Evolutionary conservation across 2,113 vertebrate genomes (phyloP), one percentile per base, ranked within the genome.

Genomic region (Sitta europaea): DNA sequence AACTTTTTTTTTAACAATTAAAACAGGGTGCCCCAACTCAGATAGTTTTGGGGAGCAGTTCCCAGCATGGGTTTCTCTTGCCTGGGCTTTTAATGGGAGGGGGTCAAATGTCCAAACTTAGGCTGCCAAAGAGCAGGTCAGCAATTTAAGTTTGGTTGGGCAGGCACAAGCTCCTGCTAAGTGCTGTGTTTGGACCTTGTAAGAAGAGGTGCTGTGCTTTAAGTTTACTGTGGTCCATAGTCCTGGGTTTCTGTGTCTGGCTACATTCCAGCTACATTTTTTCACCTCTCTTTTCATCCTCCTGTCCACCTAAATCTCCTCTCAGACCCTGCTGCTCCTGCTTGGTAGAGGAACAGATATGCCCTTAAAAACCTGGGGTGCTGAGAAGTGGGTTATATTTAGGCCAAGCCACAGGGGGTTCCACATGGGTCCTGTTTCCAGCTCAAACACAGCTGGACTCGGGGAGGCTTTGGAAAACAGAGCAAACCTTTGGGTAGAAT

Each of bases 111-210:
- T 68, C 74, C 58, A 55, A 51, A 33, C 18, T 43, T 47, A 82
- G 88, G 70, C 61, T 70, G 18, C 27, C 55, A 81, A 66, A 28
- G 23, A 58, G 43, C 22, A 50, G 35, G 33, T 54, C n/a, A 67
- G 68, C 43, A 77, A 48, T 48, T 61, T 48, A 33, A 63, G 27
- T 54, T 54, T 80, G 42, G 16, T 1, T 74, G 45, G 29, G 18
- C 22, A 81, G 55, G 36, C 55, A 51, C 0, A 0, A 65, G 51
- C 42, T 73, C 29, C 66, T 51, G 27, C 54, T 82, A 4, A 0
- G 11, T 43, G 24, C 21, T 0, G 0, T 11, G 9, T 61, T 61
- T 78, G 38, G 35, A 68, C 12, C n/a, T 31, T 27, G 2, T 18
- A 50, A 79, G 28, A 28, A 80, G 31, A 78, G n/a, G 35, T 81